Percentiles rank a stretch among this genome's conserved stretches.
phyloP scores from a whole-genome alignment of 2,888 invertebrate species.

The Orchesellides sinensis region DNA sequence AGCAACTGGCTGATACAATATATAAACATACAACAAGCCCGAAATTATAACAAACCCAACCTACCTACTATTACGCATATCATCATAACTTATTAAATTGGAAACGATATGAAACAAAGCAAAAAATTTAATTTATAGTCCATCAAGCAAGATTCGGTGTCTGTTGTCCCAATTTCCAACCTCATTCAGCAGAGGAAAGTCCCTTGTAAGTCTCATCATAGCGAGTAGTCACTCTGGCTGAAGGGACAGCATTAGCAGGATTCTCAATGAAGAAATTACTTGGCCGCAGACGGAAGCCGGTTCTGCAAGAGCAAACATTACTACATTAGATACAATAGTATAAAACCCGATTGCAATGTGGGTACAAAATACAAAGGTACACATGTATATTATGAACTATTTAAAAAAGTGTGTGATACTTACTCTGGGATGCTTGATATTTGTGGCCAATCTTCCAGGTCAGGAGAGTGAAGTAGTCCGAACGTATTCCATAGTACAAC shows the following conservation, averaged over 20 bases:
- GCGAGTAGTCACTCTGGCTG: conserved; percentile 22
- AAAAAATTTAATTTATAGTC: no score
- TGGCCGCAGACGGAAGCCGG: conserved; percentile 55
- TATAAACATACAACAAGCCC: no score
- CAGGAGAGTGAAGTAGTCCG: neutral
- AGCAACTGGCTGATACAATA: no score
- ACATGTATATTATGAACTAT: neutral
- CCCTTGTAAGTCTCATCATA: neutral
- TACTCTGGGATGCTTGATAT: neutral
- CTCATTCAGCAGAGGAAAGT: no score
- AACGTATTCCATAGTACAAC: conserved; percentile 40
- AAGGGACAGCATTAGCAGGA: conserved; percentile 55
- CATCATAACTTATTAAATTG: no score
- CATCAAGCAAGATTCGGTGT: no score
- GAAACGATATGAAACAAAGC: no score
- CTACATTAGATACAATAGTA: neutral
- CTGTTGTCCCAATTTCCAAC: no score
- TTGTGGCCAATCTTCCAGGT: conserved; percentile 41
- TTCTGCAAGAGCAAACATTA: conserved; percentile 12
- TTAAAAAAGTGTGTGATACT: neutral
- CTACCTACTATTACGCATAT: no score
- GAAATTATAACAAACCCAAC: no score
- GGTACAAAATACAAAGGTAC: neutral
- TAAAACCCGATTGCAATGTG: no score
- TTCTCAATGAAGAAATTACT: conserved; percentile 58